Evolutionary conservation across 2,113 vertebrate species (phyloP).

Genomic region (Corapipo altera): DNA sequence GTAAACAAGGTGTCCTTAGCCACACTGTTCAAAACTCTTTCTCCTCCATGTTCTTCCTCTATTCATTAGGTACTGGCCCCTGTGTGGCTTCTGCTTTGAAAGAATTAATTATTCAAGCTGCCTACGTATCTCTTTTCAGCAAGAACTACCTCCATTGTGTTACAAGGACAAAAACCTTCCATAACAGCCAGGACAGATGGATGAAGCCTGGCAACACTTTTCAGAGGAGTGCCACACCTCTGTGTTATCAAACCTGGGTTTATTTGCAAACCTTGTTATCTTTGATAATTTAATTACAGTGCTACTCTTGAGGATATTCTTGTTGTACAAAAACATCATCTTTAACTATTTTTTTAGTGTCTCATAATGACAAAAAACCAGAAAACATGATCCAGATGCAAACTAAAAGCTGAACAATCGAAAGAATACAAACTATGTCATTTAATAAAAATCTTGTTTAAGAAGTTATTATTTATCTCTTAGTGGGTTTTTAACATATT

Average conservation of each 20-base stretch:
- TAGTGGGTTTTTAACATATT: neutral
- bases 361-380: neutral
- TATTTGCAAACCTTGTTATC: neutral
- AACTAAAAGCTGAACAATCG: neutral
- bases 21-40: neutral
- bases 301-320: neutral
- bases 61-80: neutral
- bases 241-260: neutral
- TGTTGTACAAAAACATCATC: neutral
- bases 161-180: constrained; percentile 1
- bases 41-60: neutral
- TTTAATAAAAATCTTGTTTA: neutral
- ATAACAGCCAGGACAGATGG: neutral
- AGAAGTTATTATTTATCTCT: neutral
- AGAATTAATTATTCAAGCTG: constrained; percentile 34
- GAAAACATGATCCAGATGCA: neutral
- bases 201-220: neutral
- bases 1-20: neutral
- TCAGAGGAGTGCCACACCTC: neutral
- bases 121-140: neutral
- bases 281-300: neutral
- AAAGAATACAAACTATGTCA: neutral
- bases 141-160: neutral
- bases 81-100: neutral
- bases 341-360: neutral